Conservation (phyloP, 2,888 invertebrate species). For the Rhingia rostrata region DNA sequence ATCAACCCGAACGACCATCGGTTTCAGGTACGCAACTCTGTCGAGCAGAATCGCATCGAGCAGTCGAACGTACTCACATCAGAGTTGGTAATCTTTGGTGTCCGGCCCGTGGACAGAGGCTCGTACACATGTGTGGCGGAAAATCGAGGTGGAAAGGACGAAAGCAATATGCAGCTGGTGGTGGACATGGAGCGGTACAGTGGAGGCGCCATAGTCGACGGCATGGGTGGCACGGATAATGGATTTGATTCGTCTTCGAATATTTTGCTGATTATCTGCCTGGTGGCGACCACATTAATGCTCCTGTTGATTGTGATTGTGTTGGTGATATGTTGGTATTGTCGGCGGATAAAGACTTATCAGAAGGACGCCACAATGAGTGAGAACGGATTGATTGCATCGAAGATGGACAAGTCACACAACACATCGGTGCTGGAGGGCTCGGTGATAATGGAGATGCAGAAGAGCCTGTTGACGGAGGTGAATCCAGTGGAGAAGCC, state of each 20-base stretch:
- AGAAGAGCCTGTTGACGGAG: slow-evolving; percentile 92
- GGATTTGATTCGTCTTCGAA: slow-evolving; percentile 82
- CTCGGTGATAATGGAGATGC: slow-evolving; percentile 91
- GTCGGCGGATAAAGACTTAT: slow-evolving; percentile 84
- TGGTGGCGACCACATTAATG: slow-evolving; percentile 85
- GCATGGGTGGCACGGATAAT: slow-evolving; percentile 80
- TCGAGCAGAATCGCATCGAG: slow-evolving; percentile 77
- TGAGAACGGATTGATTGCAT: slow-evolving; percentile 81
- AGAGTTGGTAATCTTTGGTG: slow-evolving; percentile 87
- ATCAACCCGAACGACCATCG: slow-evolving; percentile 79
- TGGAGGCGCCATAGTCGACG: slow-evolving; percentile 79
- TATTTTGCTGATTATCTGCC: slow-evolving; percentile 82
- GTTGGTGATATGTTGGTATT: slow-evolving; percentile 84
- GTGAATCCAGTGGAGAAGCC: slow-evolving; percentile 94
- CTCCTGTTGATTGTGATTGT: slow-evolving; percentile 85
- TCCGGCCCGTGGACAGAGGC: slow-evolving; percentile 87
- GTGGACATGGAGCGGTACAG: slow-evolving; percentile 81
- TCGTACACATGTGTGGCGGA: slow-evolving; percentile 91
- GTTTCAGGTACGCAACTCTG: slow-evolving; percentile 79
- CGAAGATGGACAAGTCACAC: slow-evolving; percentile 84
- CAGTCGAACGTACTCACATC: slow-evolving; percentile 77
- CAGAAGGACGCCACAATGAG: slow-evolving; percentile 84
- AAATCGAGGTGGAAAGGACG: slow-evolving; percentile 91
- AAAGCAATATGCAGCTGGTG: slow-evolving; percentile 88
- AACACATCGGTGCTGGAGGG: slow-evolving; percentile 89